These are phyloP conservation scores for Condylostylus longicornis DNA, from an alignment of 1,140 invertebrate genomes.

Conservation along the genomic window DNA sequence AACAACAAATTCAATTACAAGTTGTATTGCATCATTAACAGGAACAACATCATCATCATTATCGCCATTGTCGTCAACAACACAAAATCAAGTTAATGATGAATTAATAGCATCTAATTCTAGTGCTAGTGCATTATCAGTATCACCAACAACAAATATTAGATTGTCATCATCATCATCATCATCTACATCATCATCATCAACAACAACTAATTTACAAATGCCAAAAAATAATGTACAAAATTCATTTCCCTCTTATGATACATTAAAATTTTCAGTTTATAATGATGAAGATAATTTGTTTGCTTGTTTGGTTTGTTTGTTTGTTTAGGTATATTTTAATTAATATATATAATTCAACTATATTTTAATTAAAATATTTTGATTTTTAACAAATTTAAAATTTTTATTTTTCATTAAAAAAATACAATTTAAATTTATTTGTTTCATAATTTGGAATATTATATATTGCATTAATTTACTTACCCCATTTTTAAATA, in stretches of 20 bases:
- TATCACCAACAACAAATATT: conserved; percentile 6
- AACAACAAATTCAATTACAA: conserved; percentile 5
- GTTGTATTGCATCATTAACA: conserved; percentile 6
- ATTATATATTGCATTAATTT: no score
- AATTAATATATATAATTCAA: no score
- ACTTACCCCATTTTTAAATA: no score
- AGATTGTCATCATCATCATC: conserved; percentile 3
- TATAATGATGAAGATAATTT: background rate
- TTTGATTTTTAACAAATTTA: no score
- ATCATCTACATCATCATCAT: conserved; percentile 17
- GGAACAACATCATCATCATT: conserved; percentile 10
- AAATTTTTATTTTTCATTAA: no score
- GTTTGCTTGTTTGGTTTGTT: no score
- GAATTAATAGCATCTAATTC: conserved; percentile 11
- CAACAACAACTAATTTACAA: conserved; percentile 19
- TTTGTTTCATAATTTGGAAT: no score
- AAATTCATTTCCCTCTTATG: conserved; percentile 10
- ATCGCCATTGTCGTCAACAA: conserved; percentile 11
- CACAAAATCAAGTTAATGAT: conserved; percentile 15
- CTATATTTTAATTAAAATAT: no score
- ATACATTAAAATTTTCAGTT: background rate
- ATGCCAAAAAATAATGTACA: conserved; percentile 15
- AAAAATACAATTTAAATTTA: no score
- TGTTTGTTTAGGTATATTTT: no score
- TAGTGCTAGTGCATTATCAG: no score